Conservation (phyloP, 2,888 invertebrate species). For the Synanthedon myopaeformis region DNA sequence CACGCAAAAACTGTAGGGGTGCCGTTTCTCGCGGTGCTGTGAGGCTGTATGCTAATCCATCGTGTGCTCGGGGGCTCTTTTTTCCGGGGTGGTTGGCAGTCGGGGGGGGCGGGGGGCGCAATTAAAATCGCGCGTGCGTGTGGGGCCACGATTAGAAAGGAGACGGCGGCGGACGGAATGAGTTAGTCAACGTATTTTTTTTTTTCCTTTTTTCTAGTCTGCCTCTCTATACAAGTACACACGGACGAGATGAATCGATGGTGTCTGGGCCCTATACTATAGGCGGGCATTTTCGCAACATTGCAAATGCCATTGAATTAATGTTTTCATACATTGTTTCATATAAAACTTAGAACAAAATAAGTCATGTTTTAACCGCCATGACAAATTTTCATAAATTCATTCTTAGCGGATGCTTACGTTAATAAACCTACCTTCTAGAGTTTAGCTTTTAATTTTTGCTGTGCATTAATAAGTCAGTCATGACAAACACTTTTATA, state of each 20-base stretch:
- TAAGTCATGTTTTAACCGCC: too few relatives aligned
- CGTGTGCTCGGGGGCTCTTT: conserved; percentile 51
- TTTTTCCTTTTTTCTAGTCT: conserved; percentile 67
- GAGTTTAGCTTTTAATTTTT: too few relatives aligned
- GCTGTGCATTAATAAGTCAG: too few relatives aligned
- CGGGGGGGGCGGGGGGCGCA: conserved; percentile 52
- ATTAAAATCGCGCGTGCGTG: conserved; percentile 70
- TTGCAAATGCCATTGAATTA: too few relatives aligned
- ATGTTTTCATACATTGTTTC: too few relatives aligned
- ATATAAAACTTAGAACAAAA: too few relatives aligned
- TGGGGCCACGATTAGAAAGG: conserved; percentile 67
- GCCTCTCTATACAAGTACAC: conserved; percentile 24
- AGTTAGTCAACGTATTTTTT: conserved; percentile 63
- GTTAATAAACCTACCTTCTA: too few relatives aligned
- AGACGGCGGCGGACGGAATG: conserved; percentile 60
- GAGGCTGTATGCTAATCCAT: conserved; percentile 70
- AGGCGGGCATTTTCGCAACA: not conserved
- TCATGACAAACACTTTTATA: too few relatives aligned
- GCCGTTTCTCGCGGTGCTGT: conserved; percentile 38
- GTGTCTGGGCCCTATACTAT: not conserved
- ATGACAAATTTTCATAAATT: too few relatives aligned
- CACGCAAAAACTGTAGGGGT: conserved; percentile 65
- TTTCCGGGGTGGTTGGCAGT: conserved; percentile 43
- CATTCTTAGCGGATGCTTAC: too few relatives aligned
- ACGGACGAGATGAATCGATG: conserved; percentile 39